phyloP scores from a whole-genome alignment of 35 echinoderm and acorn worm genomes.

The Strongylocentrotus purpuratus region DNA sequence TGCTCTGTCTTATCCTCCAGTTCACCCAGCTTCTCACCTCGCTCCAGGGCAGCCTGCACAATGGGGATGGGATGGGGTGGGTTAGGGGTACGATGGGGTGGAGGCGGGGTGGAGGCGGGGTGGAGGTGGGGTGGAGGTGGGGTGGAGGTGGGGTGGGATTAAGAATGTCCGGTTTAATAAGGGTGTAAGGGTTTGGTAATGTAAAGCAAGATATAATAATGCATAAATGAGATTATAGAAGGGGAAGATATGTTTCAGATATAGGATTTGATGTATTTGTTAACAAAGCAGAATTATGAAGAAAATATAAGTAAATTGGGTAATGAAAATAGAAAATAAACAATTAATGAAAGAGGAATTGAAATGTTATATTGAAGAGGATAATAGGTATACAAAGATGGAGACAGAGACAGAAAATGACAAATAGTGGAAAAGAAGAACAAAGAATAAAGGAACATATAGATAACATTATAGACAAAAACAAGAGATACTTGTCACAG shows the following conservation, averaged over 20 bases:
- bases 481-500: neutral
- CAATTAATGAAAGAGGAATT: neutral
- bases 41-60: constrained; percentile 71
- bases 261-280: neutral
- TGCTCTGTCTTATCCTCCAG: constrained; percentile 67
- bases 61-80: constrained; percentile 6
- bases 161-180: neutral
- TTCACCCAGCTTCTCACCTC: constrained; percentile 83
- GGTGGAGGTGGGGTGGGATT: neutral
- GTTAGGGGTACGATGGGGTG: neutral
- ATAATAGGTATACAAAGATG: neutral
- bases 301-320: neutral
- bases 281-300: neutral
- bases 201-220: constrained; percentile 7
- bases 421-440: neutral
- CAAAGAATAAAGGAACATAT: no score
- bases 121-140: neutral
- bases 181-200: neutral
- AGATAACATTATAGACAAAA: neutral
- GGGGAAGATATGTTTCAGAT: neutral
- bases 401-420: neutral
- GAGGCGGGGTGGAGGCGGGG: neutral
- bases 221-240: neutral
- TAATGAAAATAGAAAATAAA: neutral
- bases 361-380: neutral